Conservation (phyloP, 1,140 invertebrate genomes). For the Vanessa atalanta region DNA sequence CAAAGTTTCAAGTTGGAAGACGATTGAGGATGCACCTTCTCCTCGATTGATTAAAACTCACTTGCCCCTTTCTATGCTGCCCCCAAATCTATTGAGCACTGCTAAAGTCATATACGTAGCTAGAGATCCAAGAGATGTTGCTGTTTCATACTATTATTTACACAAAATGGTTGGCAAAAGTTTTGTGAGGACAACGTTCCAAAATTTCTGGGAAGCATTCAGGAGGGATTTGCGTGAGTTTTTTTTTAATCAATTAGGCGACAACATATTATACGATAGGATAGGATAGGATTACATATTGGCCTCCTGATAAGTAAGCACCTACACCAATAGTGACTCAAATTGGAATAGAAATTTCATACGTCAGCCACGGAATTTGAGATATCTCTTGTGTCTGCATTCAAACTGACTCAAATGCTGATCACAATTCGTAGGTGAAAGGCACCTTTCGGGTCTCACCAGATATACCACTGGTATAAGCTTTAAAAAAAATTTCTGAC, state of each 20-base stretch:
- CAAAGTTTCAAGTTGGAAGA: conserved; percentile 56
- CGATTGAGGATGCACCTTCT: conserved; percentile 56
- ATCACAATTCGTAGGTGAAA: neutral
- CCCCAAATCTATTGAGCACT: conserved; percentile 59
- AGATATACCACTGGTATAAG: no score
- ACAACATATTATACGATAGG: no score
- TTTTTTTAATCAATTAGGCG: neutral
- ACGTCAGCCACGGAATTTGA: no score
- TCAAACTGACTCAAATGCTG: no score
- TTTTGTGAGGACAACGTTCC: conserved; percentile 85
- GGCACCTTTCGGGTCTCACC: no score
- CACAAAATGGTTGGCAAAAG: conserved; percentile 86
- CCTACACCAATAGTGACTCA: no score
- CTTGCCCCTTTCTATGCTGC: conserved; percentile 66
- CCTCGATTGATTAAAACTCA: conserved; percentile 74
- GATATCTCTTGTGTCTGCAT: no score
- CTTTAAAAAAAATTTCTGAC: no score
- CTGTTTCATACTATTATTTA: conserved; percentile 91
- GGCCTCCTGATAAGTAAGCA: no score
- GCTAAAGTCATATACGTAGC: conserved; percentile 87
- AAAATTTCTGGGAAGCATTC: conserved; percentile 89
- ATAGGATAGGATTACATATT: no score
- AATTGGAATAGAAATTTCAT: no score
- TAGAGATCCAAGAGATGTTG: conserved; percentile 92
- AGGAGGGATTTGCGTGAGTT: conserved; percentile 85